phyloP scores from a whole-genome alignment of 2,797 vertebrate species.

The Epinephelus awoara region DNA sequence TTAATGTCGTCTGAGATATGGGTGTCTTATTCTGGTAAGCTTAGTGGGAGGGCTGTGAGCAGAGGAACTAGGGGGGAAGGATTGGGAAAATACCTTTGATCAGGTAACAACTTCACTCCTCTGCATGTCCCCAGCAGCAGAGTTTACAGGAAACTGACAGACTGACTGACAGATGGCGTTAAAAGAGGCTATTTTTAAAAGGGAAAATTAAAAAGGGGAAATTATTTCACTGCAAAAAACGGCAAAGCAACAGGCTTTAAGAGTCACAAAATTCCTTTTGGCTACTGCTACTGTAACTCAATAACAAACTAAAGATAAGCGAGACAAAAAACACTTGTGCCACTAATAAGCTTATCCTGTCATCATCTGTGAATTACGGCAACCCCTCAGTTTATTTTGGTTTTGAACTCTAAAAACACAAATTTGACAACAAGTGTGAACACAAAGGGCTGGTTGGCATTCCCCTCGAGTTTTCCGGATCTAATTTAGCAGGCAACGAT shows the following conservation, averaged over 20 bases:
- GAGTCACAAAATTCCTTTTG: conserved; percentile 24
- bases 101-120: conserved; percentile 57
- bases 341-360: conserved; percentile 40
- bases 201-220: not conserved
- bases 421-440: conserved; percentile 23
- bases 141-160: conserved; percentile 51
- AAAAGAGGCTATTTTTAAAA: not conserved
- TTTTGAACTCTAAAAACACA: conserved; percentile 35
- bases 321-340: conserved; percentile 24
- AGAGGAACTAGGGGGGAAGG: conserved; percentile 45
- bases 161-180: not conserved
- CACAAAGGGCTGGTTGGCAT: conserved; percentile 58
- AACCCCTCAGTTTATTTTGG: conserved; percentile 39
- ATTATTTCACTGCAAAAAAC: conserved; percentile 5
- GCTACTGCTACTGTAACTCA: conserved; percentile 32
- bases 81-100: conserved; percentile 63
- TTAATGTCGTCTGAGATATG: conserved; percentile 74
- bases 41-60: conserved; percentile 62
- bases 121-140: conserved; percentile 25
- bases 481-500: conserved; percentile 73
- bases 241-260: conserved; percentile 12
- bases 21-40: conserved; percentile 71
- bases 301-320: conserved; percentile 39
- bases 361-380: conserved; percentile 37
- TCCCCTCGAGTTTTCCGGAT: conserved; percentile 66